Conservation (phyloP, 2,797 vertebrate genomes). For the Megalops cyprinoides region DNA sequence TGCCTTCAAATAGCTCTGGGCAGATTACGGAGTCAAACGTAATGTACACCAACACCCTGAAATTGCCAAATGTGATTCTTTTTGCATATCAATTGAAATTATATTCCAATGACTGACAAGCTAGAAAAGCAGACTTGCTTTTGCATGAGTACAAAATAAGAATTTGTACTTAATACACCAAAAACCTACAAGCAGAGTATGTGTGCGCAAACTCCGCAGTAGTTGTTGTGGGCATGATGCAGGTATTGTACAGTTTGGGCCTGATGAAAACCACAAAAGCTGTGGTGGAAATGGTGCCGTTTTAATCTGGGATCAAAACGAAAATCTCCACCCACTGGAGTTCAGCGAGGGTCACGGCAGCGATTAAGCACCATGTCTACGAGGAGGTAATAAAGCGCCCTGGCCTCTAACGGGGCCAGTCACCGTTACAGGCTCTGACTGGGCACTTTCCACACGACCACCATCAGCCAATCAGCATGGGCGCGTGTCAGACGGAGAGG, state of each 20-base stretch:
- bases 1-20: not conserved
- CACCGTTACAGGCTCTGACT: conserved; percentile 34
- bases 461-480: conserved; percentile 1
- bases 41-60: not conserved
- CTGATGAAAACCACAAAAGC: not conserved
- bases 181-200: not conserved
- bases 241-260: not conserved
- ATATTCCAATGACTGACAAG: not conserved
- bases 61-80: not conserved
- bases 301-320: conserved; percentile 83
- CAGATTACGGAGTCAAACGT: not conserved
- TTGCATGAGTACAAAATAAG: too few species aligned
- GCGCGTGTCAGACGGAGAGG: not conserved
- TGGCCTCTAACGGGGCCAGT: conserved; percentile 18
- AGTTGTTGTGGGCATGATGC: not conserved
- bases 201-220: not conserved
- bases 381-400: conserved; percentile 50
- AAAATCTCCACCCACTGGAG: conserved; percentile 74
- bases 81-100: not conserved
- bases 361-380: conserved; percentile 73
- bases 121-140: not conserved
- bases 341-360: conserved; percentile 77
- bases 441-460: conserved; percentile 44
- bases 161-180: not conserved
- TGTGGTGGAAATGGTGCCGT: conserved; percentile 66